These are phyloP conservation scores for Chelonus insularis DNA, from an alignment of 1,140 invertebrate species.

Conservation along the genomic window DNA sequence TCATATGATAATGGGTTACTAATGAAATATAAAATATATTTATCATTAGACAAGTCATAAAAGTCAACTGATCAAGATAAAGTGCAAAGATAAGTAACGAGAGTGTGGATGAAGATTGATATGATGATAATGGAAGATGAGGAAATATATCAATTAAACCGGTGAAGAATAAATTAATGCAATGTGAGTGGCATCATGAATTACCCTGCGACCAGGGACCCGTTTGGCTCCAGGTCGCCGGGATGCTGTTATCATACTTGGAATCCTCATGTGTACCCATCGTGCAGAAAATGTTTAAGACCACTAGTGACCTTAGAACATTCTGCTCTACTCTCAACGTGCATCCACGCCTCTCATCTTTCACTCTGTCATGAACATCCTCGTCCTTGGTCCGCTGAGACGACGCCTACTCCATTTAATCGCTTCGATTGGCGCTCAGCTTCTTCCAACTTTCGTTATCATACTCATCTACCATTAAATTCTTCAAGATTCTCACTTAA, in stretches of 20 bases:
- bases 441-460: slow-evolving; percentile 43
- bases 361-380: slow-evolving; percentile 32
- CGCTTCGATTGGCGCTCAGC: slow-evolving; percentile 34
- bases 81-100: too few species aligned
- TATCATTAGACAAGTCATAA: too few species aligned
- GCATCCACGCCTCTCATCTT: slow-evolving; percentile 30
- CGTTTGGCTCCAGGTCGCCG: slow-evolving; percentile 57
- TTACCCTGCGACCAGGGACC: slow-evolving; percentile 57
- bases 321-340: slow-evolving; percentile 33
- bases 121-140: not conserved
- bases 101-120: not conserved
- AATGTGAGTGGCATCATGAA: slow-evolving; percentile 59
- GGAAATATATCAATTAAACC: slow-evolving; percentile 21
- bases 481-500: not conserved
- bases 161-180: slow-evolving; percentile 35
- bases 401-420: slow-evolving; percentile 32
- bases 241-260: slow-evolving; percentile 57
- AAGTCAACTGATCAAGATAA: too few species aligned
- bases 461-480: slow-evolving; percentile 44
- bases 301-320: slow-evolving; percentile 48
- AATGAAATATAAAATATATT: too few species aligned
- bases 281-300: slow-evolving; percentile 50
- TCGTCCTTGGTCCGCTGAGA: slow-evolving; percentile 28
- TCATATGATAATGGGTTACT: too few species aligned
- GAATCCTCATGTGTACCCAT: slow-evolving; percentile 49